Evolutionary conservation across 2,888 invertebrate genomes (phyloP).

Genomic region (Abscondita cerata): DNA sequence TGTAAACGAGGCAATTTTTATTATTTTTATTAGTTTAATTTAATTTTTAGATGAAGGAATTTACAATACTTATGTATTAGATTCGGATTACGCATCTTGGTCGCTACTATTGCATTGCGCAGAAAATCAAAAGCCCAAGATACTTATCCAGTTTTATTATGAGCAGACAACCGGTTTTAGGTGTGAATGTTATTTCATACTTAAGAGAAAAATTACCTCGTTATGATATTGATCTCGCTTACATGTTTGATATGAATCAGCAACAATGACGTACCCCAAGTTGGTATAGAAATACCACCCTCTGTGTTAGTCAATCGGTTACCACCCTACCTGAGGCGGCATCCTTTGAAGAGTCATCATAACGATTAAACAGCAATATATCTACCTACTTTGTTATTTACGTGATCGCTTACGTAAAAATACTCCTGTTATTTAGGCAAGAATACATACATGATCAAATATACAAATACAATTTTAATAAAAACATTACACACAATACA

Average conservation of each 20-base stretch:
- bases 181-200: constrained; percentile 75
- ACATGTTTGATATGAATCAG: constrained; percentile 84
- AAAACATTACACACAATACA: neutral
- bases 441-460: neutral
- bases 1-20: constrained; percentile 54
- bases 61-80: constrained; percentile 86
- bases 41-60: constrained; percentile 76
- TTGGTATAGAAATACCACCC: constrained; percentile 50
- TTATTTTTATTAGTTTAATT: neutral
- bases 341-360: constrained; percentile 60
- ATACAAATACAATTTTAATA: neutral
- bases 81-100: constrained; percentile 86
- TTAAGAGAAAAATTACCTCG: constrained; percentile 78
- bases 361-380: neutral
- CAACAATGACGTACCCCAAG: constrained; percentile 63
- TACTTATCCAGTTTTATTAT: constrained; percentile 85
- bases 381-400: neutral
- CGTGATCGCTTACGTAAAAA: neutral
- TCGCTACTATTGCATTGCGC: constrained; percentile 85
- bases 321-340: constrained; percentile 51
- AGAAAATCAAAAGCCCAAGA: constrained; percentile 77
- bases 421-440: neutral
- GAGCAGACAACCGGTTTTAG: constrained; percentile 67
- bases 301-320: constrained; percentile 48
- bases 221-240: constrained; percentile 85